A percentile compares a stretch with the other conserved stretches of the same genome.
These are phyloP conservation scores for Catocala fraxini DNA, from an alignment of 2,888 invertebrate genomes.

Conservation along the genomic window DNA sequence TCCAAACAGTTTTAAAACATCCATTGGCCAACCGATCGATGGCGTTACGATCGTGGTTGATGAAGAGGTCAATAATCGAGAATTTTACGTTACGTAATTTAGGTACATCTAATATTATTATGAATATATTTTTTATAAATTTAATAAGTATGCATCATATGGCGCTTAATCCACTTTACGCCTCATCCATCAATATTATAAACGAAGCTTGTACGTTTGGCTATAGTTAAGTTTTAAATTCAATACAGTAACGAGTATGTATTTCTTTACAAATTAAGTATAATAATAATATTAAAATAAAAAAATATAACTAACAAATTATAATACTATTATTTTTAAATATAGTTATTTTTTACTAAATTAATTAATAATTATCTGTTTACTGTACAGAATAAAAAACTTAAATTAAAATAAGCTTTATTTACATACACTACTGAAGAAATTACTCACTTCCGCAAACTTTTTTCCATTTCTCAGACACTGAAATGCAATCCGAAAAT, in stretches of 20 bases:
- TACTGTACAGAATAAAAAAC: conserved; percentile 47
- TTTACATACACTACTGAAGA: conserved; percentile 70
- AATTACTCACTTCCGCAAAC: conserved; percentile 86
- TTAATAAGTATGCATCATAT: too few species aligned
- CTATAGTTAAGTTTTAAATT: conserved; percentile 7
- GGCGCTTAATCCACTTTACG: too few species aligned
- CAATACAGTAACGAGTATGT: conserved; percentile 12
- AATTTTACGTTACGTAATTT: too few species aligned
- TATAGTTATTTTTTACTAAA: neutral
- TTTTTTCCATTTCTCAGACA: conserved; percentile 86
- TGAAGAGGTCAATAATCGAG: too few species aligned
- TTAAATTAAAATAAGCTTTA: conserved; percentile 62
- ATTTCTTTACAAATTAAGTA: neutral
- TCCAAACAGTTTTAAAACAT: too few species aligned
- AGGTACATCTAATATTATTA: too few species aligned
- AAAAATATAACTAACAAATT: neutral
- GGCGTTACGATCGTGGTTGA: too few species aligned
- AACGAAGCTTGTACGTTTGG: conserved; percentile 37
- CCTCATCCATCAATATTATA: conserved; percentile 26
- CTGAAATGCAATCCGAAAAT: conserved; percentile 84
- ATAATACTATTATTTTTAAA: neutral
- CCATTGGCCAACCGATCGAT: too few species aligned
- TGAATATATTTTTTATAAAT: too few species aligned
- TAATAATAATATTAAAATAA: neutral
- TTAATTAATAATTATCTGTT: neutral